Conservation (phyloP, 2,797 vertebrate species). For the Novumbra hubbsi region DNA sequence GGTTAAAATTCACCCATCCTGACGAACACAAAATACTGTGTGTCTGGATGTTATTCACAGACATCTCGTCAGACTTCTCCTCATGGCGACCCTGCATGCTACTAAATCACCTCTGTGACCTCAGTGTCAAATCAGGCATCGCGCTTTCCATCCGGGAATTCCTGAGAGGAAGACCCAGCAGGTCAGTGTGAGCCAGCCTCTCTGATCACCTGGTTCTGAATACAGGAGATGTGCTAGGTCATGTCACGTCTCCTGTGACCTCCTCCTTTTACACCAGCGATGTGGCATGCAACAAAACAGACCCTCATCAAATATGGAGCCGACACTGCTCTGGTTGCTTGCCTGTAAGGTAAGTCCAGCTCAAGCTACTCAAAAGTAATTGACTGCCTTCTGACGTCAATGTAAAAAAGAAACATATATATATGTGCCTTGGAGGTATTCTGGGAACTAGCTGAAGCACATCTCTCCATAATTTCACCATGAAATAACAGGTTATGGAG, state of each 20-base stretch:
- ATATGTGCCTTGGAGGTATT: too few species aligned
- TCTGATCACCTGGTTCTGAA: neutral
- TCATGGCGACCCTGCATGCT: neutral
- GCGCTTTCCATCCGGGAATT: neutral
- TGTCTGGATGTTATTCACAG: neutral
- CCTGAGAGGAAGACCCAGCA: neutral
- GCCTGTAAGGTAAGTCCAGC: too few species aligned
- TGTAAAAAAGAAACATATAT: too few species aligned
- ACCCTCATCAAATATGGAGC: neutral
- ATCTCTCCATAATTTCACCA: too few species aligned
- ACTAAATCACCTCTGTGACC: neutral
- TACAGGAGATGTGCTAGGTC: neutral
- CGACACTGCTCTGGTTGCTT: neutral
- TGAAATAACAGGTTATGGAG: too few species aligned
- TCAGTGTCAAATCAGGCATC: neutral
- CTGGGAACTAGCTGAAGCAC: too few species aligned
- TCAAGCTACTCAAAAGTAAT: too few species aligned
- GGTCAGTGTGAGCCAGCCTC: neutral
- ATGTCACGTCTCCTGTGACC: neutral
- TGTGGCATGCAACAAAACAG: neutral
- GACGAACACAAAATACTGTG: neutral
- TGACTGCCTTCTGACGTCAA: too few species aligned
- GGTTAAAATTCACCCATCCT: neutral
- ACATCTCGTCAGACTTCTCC: neutral
- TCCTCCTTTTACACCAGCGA: neutral